A percentile compares a stretch with the other conserved stretches of the same genome.
phyloP scores from a whole-genome alignment of 1,140 invertebrate genomes.

The Triops cancriformis region DNA sequence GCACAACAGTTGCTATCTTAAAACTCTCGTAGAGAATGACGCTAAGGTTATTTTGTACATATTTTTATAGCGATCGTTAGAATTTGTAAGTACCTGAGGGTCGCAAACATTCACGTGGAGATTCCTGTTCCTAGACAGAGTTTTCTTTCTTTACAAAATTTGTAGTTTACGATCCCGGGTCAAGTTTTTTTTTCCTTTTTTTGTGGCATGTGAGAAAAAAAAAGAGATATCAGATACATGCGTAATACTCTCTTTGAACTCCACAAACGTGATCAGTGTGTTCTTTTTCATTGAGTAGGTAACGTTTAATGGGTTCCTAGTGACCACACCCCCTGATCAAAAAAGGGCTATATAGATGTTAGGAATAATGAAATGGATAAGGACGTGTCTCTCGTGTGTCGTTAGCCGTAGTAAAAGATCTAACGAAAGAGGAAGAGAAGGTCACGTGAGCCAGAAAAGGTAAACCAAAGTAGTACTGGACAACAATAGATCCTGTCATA shows the following conservation, averaged over 20 bases:
- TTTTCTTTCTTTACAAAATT: not conserved
- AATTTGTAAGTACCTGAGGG: not conserved
- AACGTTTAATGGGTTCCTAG: not conserved
- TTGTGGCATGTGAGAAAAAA: not conserved
- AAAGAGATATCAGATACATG: not conserved
- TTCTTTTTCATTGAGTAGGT: not conserved
- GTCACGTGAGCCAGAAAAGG: not conserved
- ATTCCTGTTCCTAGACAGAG: not conserved
- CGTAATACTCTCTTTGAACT: not conserved
- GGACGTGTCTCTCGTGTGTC: conserved; percentile 12
- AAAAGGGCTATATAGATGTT: not conserved
- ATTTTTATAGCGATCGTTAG: conserved; percentile 14
- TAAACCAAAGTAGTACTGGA: conserved; percentile 4
- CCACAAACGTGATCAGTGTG: not conserved
- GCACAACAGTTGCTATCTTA: not conserved
- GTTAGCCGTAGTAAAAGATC: not conserved
- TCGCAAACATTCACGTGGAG: not conserved
- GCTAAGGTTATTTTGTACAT: not conserved
- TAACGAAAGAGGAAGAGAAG: not conserved
- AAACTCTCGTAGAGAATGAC: not conserved
- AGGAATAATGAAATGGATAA: not conserved
- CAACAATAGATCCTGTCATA: conserved; percentile 6
- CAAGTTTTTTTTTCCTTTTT: not conserved
- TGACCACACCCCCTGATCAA: not conserved
- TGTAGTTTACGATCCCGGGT: not conserved